Conservation (phyloP, 2,797 vertebrate species). For the Phyllotis vaccarum region DNA sequence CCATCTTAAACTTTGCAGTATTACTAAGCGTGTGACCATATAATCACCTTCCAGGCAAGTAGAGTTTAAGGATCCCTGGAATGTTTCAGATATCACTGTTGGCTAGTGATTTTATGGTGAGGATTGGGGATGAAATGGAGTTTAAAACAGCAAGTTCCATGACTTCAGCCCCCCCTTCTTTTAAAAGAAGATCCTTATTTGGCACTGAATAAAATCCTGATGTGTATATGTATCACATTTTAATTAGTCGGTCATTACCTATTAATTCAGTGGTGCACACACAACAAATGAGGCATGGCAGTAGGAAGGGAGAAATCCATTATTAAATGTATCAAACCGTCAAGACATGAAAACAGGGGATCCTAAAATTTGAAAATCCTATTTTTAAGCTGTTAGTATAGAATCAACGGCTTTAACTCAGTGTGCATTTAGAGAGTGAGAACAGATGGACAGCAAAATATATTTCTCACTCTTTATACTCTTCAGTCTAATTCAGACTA, state of each 20-base stretch:
- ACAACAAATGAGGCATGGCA: neutral
- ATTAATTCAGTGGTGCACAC: neutral
- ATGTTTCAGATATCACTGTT: fast-evolving
- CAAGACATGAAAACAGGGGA: neutral
- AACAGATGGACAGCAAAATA: fast-evolving
- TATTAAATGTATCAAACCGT: neutral
- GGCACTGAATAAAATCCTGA: neutral
- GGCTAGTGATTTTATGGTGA: neutral
- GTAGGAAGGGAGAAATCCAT: neutral
- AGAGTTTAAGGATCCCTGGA: neutral
- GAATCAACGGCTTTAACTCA: no score
- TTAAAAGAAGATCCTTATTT: neutral
- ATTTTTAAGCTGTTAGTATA: neutral
- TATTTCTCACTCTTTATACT: neutral
- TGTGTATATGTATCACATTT: neutral
- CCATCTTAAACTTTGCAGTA: neutral
- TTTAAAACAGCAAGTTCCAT: neutral
- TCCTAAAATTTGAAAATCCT: neutral
- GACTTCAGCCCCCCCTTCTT: neutral
- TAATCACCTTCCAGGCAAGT: neutral
- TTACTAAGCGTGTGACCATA: neutral
- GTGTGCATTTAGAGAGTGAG: fast-evolving
- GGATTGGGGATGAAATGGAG: neutral
- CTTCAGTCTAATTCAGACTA: neutral
- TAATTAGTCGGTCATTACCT: neutral